Percentiles rank a stretch among this genome's conserved stretches.
Evolutionary conservation across 2,113 vertebrate species (phyloP).

Genomic region (Lophius piscatorius): DNA sequence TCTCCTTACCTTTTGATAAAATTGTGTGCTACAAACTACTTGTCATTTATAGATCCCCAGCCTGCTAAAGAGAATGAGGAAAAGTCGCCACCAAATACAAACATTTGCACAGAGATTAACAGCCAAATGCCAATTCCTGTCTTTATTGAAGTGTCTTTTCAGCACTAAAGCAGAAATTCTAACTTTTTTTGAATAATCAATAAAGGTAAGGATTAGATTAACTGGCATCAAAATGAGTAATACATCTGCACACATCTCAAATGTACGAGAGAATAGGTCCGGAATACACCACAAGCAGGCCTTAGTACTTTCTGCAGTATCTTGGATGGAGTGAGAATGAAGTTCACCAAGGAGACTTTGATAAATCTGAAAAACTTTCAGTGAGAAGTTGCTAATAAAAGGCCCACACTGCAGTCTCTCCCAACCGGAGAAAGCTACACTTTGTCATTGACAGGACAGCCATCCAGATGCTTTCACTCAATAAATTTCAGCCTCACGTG

Average conservation of each 20-base stretch:
- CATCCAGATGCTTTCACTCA: slow-evolving; percentile 57
- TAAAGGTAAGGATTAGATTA: not conserved
- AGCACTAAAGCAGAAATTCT: not conserved
- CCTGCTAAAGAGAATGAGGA: not conserved
- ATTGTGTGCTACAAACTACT: slow-evolving; percentile 7
- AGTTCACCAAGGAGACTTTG: slow-evolving; percentile 41
- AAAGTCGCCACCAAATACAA: not conserved
- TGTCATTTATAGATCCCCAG: not conserved
- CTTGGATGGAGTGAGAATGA: slow-evolving; percentile 24
- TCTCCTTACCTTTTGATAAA: too few relatives aligned
- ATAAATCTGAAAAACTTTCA: slow-evolving; percentile 65
- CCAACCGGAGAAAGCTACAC: slow-evolving; percentile 50
- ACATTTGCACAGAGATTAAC: not conserved
- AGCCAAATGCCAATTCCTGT: not conserved
- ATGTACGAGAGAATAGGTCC: slow-evolving; percentile 2
- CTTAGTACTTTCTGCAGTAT: not conserved
- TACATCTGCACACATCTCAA: not conserved
- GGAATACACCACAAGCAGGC: not conserved
- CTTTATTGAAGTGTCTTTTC: not conserved
- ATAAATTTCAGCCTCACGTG: slow-evolving; percentile 56
- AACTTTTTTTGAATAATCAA: slow-evolving; percentile 7
- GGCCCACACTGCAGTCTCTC: slow-evolving; percentile 47
- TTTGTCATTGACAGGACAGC: slow-evolving; percentile 66
- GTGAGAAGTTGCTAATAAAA: slow-evolving; percentile 59
- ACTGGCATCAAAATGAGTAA: not conserved